Evolutionary conservation across 2,113 vertebrate genomes (phyloP).

Genomic region (Mesoclemmys tuberculata): DNA sequence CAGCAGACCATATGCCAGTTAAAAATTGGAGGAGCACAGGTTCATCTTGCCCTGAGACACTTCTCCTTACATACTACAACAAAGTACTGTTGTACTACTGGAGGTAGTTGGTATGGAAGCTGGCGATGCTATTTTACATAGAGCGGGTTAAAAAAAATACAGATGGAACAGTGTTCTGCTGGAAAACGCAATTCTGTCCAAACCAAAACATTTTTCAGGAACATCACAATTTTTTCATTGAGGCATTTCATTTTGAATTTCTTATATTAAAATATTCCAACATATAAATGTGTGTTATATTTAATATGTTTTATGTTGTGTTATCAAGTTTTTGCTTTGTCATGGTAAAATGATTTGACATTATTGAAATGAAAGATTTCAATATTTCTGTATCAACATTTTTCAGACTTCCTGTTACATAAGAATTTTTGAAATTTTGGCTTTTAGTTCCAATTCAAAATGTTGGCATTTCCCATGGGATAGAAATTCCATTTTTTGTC

Average conservation of each 20-base stretch:
- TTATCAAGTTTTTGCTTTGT: background rate
- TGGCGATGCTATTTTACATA: background rate
- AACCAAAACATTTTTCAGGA: background rate
- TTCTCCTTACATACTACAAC: background rate
- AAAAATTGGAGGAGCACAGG: background rate
- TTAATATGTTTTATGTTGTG: background rate
- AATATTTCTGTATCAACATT: background rate
- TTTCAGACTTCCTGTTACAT: background rate
- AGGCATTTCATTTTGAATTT: background rate
- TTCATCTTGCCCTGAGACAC: background rate
- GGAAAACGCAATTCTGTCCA: background rate
- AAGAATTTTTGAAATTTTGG: background rate
- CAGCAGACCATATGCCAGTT: background rate
- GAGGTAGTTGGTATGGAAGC: background rate
- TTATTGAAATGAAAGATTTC: background rate
- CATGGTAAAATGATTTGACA: conserved; percentile 19
- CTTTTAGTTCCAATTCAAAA: background rate
- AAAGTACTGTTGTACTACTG: background rate
- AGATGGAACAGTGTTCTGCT: background rate
- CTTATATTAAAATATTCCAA: background rate
- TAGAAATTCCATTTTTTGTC: background rate
- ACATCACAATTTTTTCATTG: background rate
- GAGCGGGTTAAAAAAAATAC: background rate
- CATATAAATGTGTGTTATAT: conserved; percentile 1
- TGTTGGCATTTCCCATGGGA: background rate